Evolutionary conservation across 2,888 invertebrate genomes (phyloP), one percentile per base, ranked within the genome.

Genomic region (Lithophane leautieri): DNA sequence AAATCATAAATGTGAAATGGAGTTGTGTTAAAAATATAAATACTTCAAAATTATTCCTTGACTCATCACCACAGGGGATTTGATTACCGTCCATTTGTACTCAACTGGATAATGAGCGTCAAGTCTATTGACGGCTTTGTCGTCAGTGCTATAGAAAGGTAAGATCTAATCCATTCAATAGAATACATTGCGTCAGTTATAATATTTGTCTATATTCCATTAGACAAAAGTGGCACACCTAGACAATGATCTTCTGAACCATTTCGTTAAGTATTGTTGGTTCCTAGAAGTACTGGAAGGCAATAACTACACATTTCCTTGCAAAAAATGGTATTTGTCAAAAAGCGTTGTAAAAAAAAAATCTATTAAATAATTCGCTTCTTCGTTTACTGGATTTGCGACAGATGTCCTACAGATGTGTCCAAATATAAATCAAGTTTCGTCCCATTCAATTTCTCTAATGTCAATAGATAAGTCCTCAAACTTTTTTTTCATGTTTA

Each of bases 51-150:
- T 28, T 14, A n/a, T 70, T 89, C 79, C 89, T 91, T 89, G 88
- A 89, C 78, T 52, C 34, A 8, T 25, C n/a, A 47, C 52, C 25
- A 47, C 95, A 98, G 98, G 94, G 98, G 98, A 58, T 99, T 98
- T 94, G 98, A 99, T 94, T 98, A 99, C 95, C 97, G 99, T 76
- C 99, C 99, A 56, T 99, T 98, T 95, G 97, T 99, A 80, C 97
- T 99, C 78, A 99, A 99, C 94, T 99, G 99, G 99, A 98, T 99
- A 93, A 97, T 98, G 97, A 98, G 97, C 90, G 97, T 99, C 50
- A 98, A 98, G 92, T 97, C 98, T 28, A 98, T 99, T 71, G 99
- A 99, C 94, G 99, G 99, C 22, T 98, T 98, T 93, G 97, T 98
- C 67, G 98, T 99, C 84, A 98, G 98, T 93, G 98, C 99, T 76